phyloP scores from a whole-genome alignment of 2,113 vertebrate species.

The Lamprotornis superbus region DNA sequence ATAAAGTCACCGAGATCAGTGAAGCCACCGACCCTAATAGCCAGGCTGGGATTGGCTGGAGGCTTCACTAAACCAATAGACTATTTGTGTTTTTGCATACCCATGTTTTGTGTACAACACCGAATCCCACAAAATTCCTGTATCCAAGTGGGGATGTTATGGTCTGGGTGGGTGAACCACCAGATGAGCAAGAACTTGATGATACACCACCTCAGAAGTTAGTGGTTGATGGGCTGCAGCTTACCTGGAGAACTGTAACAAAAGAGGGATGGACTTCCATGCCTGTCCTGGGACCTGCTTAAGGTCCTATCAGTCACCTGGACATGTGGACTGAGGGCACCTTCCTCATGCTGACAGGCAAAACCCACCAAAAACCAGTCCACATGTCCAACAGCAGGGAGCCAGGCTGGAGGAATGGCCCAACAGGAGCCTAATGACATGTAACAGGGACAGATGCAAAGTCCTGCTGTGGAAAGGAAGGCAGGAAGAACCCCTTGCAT shows the following conservation, averaged over 20 bases:
- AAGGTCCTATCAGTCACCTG: not conserved
- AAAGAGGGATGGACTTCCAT: not conserved
- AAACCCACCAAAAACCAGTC: not conserved
- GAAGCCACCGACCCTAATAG: no score
- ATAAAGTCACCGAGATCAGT: no score
- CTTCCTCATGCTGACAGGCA: not conserved
- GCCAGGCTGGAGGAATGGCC: not conserved
- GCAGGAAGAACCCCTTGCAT: not conserved
- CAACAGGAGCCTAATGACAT: not conserved
- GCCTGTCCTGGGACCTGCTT: not conserved
- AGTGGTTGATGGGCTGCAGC: not conserved
- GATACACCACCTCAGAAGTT: not conserved
- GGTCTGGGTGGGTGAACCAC: not conserved
- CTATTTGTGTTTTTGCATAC: not conserved
- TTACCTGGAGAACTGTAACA: not conserved
- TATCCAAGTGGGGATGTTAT: not conserved
- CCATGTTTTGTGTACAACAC: not conserved
- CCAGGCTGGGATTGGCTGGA: no score
- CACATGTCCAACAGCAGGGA: accelerated
- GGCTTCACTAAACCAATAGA: not conserved
- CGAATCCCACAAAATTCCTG: not conserved
- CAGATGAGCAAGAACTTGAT: not conserved
- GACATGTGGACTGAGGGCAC: not conserved
- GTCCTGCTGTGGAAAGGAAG: not conserved
- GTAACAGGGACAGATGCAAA: not conserved